Conservation (phyloP, 2,113 vertebrate species). For the Cavia porcellus region DNA sequence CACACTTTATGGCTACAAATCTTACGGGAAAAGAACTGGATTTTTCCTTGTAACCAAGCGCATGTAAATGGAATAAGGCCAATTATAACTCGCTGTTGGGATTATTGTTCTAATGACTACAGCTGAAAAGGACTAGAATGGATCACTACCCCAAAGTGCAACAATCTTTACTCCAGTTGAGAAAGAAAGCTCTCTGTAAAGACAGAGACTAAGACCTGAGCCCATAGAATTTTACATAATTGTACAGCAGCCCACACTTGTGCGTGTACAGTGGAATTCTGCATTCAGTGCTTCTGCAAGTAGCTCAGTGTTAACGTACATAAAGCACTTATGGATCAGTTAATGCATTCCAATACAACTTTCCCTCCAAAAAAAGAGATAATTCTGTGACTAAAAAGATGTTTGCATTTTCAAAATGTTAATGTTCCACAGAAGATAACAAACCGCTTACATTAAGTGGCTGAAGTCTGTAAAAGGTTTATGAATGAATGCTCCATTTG, state of each 20-base stretch:
- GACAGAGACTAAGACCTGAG: too few species aligned
- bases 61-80: background rate
- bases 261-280: background rate
- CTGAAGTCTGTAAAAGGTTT: background rate
- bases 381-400: background rate
- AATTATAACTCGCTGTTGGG: background rate
- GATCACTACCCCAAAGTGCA: background rate
- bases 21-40: background rate
- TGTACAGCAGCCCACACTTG: background rate
- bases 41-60: background rate
- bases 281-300: background rate
- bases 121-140: background rate
- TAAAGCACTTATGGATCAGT: background rate
- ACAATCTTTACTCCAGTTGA: background rate
- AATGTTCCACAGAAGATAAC: background rate
- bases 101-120: background rate
- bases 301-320: background rate
- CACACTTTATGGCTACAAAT: background rate
- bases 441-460: background rate
- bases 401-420: background rate
- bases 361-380: background rate
- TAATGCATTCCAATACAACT: background rate
- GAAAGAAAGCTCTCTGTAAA: background rate
- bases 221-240: background rate
- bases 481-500: background rate